Conservation (phyloP, 2,797 vertebrate genomes). For the Heterohyrax brucei region DNA sequence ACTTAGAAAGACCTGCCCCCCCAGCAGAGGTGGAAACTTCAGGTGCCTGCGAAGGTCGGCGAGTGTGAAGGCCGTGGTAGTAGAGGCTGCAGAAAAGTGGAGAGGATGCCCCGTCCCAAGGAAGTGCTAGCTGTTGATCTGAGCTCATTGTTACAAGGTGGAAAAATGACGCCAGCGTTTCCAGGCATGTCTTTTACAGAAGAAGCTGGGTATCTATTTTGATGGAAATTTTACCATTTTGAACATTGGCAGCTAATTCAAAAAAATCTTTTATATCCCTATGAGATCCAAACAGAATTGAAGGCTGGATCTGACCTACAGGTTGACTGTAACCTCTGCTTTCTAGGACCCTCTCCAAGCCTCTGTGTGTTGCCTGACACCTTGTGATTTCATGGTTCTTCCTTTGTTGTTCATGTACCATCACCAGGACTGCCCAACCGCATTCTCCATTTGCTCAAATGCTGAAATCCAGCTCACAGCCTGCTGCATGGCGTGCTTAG, state of each 20-base stretch:
- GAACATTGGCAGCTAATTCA: neutral
- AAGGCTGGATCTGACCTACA: neutral
- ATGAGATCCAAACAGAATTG: neutral
- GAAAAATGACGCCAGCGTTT: neutral
- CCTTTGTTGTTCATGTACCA: neutral
- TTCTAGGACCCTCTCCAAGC: neutral
- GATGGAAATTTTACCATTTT: neutral
- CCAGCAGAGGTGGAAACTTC: neutral
- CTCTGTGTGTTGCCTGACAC: neutral
- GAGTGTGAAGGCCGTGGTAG: neutral
- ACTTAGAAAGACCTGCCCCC: neutral
- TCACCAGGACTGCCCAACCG: neutral
- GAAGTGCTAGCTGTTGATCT: neutral
- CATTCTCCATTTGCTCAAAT: slow-evolving; percentile 14
- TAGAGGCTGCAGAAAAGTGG: neutral
- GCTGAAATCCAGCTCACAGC: slow-evolving; percentile 1
- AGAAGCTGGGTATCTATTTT: slow-evolving; percentile 21
- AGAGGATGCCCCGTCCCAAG: neutral
- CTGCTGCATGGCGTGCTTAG: neutral
- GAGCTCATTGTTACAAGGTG: neutral
- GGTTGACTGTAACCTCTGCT: neutral
- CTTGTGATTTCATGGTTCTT: neutral
- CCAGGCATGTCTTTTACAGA: neutral
- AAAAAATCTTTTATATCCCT: neutral
- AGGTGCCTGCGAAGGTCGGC: neutral